Percentiles rank a stretch among this genome's conserved stretches.
These are phyloP conservation scores for Chlorops oryzae DNA, from an alignment of 1,140 invertebrate genomes.

Conservation along the genomic window DNA sequence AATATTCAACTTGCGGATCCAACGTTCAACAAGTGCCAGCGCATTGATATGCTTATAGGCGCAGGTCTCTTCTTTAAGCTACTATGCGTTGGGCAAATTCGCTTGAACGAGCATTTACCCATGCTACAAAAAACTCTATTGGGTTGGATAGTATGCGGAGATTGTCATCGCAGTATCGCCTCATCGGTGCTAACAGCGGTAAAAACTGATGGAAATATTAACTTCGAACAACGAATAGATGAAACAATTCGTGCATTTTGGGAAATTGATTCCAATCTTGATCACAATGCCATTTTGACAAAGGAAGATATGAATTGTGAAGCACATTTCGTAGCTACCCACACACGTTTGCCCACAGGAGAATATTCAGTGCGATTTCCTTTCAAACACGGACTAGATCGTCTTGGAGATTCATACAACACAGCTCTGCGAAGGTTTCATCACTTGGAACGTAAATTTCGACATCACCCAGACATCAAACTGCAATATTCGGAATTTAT, in stretches of 20 bases:
- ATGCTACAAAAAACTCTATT: constrained; percentile 9
- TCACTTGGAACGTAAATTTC: neutral
- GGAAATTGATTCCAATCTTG: no score
- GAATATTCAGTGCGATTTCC: constrained; percentile 8
- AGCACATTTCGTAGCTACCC: no score
- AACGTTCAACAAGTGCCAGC: constrained; percentile 16
- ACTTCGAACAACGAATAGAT: no score
- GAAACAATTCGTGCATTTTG: no score
- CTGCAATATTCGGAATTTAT: no score
- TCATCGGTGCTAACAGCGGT: neutral
- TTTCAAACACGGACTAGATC: neutral
- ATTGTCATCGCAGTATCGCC: neutral
- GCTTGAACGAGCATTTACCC: neutral
- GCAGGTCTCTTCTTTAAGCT: constrained; percentile 10
- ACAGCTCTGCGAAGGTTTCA: neutral
- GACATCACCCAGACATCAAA: neutral
- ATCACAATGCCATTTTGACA: no score
- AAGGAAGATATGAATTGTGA: no score
- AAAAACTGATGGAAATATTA: no score
- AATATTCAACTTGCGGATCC: constrained; percentile 26
- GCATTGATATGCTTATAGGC: constrained; percentile 29
- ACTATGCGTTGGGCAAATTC: neutral
- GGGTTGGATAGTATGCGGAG: constrained; percentile 9
- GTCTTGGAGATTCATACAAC: constrained; percentile 8
- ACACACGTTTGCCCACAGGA: no score